These are phyloP conservation scores for Blastomussa wellsi DNA, from an alignment of 92 coral and sea anemone species.

Conservation along the genomic window DNA sequence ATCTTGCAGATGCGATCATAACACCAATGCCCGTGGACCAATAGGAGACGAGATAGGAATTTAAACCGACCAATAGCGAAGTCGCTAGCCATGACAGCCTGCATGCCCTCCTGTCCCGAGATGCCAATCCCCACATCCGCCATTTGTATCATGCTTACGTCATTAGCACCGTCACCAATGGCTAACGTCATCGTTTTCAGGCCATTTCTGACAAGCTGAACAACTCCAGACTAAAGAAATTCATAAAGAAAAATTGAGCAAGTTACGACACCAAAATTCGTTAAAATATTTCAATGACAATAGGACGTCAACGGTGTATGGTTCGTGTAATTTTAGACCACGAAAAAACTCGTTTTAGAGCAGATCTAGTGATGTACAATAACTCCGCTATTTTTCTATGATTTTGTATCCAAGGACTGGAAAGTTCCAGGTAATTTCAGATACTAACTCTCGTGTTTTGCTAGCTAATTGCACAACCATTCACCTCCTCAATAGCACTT, in stretches of 20 bases:
- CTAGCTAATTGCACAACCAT: neutral
- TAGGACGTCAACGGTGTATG: neutral
- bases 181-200: slow-evolving; percentile 97
- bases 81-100: slow-evolving; percentile 99
- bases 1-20: slow-evolving; percentile 96
- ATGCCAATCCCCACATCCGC: slow-evolving; percentile 99
- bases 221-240: slow-evolving; percentile 80
- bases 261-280: too few species aligned
- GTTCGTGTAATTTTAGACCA: too few species aligned
- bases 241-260: neutral
- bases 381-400: too few species aligned
- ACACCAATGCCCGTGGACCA: slow-evolving; percentile 99
- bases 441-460: too few species aligned
- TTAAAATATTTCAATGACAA: too few species aligned
- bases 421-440: too few species aligned
- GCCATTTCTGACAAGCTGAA: slow-evolving; percentile 88
- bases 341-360: too few species aligned
- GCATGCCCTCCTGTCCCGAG: slow-evolving; percentile 99
- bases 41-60: slow-evolving; percentile 79
- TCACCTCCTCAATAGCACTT: neutral
- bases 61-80: slow-evolving; percentile 97
- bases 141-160: slow-evolving; percentile 98
- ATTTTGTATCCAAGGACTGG: too few species aligned
- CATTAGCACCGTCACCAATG: slow-evolving; percentile 99
- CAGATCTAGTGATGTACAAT: too few species aligned